These are phyloP conservation scores for Harpalus rufipes DNA, from an alignment of 2,888 invertebrate species.

Conservation along the genomic window DNA sequence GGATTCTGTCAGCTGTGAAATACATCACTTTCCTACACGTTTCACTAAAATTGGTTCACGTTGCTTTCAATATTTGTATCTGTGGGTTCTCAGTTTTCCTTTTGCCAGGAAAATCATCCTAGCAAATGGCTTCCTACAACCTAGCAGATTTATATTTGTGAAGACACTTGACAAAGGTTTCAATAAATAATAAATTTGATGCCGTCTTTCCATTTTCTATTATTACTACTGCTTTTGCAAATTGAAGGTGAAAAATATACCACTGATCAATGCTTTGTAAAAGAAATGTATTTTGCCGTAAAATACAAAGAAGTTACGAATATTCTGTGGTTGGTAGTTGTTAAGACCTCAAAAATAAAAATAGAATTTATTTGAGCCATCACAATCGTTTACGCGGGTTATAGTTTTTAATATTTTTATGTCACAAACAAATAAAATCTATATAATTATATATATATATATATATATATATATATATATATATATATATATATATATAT, in stretches of 20 bases:
- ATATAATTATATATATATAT: too few relatives aligned
- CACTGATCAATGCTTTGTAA: too few relatives aligned
- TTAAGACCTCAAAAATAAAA: too few relatives aligned
- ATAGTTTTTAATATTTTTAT: too few relatives aligned
- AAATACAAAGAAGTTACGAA: too few relatives aligned
- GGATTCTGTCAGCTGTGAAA: conserved; percentile 49
- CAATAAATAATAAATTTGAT: background rate
- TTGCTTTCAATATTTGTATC: conserved; percentile 48
- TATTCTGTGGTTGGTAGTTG: too few relatives aligned
- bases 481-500: too few relatives aligned
- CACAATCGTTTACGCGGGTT: too few relatives aligned
- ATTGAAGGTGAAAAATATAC: background rate
- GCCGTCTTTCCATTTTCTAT: background rate
- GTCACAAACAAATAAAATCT: too few relatives aligned
- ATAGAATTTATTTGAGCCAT: too few relatives aligned
- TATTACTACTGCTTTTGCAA: background rate
- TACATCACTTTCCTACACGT: conserved; percentile 35
- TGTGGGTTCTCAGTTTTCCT: conserved; percentile 6
- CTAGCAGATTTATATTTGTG: background rate
- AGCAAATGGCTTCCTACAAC: background rate
- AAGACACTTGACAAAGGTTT: background rate
- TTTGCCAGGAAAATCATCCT: conserved; percentile 6
- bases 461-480: too few relatives aligned
- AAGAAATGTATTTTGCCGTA: too few relatives aligned
- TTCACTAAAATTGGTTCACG: conserved; percentile 40